These are phyloP conservation scores for Saccopteryx bilineata DNA, from an alignment of 2,113 vertebrate genomes.

Conservation along the genomic window DNA sequence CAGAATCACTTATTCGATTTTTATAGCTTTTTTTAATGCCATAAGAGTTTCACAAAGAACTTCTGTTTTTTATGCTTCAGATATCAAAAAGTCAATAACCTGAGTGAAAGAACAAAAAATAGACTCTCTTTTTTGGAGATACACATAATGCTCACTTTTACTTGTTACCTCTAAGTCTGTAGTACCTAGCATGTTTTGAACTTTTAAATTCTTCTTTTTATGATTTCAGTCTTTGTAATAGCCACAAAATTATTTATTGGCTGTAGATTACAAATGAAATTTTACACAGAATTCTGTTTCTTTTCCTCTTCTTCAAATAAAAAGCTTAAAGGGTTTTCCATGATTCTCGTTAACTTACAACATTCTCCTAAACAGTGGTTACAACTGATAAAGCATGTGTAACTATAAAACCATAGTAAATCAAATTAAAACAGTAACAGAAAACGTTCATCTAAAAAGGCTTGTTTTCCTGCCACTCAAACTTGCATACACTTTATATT, in stretches of 20 bases:
- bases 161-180: slow-evolving; percentile 12
- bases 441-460: not conserved
- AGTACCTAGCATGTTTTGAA: not conserved
- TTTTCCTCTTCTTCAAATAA: slow-evolving; percentile 14
- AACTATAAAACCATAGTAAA: slow-evolving; percentile 39
- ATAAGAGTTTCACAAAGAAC: slow-evolving; percentile 44
- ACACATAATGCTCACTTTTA: not conserved
- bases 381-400: not conserved
- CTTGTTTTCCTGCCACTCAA: slow-evolving; percentile 9
- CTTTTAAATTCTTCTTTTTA: slow-evolving; percentile 22
- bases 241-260: not conserved
- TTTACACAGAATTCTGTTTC: not conserved
- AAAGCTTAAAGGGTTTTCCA: not conserved
- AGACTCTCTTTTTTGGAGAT: slow-evolving; percentile 1
- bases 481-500: not conserved
- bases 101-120: not conserved
- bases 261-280: slow-evolving; percentile 8
- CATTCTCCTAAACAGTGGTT: not conserved
- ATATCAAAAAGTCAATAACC: slow-evolving; percentile 25
- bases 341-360: slow-evolving; percentile 45
- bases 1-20: slow-evolving; percentile 57
- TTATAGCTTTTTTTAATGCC: not conserved
- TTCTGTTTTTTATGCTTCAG: slow-evolving; percentile 51
- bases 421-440: not conserved
- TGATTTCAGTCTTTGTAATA: slow-evolving; percentile 11